These are phyloP conservation scores for Podilymbus podiceps DNA, from an alignment of 2,113 vertebrate species.

Conservation along the genomic window DNA sequence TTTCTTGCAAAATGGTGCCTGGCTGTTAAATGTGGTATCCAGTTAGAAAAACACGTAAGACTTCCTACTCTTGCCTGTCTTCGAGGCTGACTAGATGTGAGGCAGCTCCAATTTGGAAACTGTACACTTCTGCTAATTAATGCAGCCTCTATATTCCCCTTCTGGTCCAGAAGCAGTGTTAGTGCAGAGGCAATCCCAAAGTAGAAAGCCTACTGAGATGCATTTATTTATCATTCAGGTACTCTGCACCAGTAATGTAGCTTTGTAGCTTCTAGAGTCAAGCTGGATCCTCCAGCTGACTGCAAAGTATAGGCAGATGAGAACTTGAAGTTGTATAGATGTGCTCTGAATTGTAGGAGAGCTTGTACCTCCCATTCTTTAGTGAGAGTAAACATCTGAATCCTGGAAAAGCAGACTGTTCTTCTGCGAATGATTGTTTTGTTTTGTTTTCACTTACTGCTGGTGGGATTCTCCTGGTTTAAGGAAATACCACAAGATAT, in stretches of 20 bases:
- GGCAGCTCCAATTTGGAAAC: neutral
- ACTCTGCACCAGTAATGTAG: neutral
- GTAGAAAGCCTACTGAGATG: no score
- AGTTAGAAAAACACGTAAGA: neutral
- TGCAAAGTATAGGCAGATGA: neutral
- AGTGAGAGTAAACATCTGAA: neutral
- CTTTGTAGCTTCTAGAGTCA: neutral
- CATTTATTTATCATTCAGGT: neutral
- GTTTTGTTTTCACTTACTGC: neutral
- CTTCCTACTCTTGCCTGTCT: neutral
- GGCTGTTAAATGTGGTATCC: neutral
- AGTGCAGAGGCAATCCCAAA: neutral
- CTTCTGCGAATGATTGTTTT: neutral
- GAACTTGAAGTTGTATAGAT: neutral
- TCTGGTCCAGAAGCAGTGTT: neutral
- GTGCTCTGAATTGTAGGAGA: neutral
- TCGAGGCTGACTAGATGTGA: neutral
- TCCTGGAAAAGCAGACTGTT: neutral
- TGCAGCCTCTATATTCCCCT: neutral
- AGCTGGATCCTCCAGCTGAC: neutral
- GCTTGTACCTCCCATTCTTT: neutral
- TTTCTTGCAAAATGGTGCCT: neutral
- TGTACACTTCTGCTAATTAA: neutral
- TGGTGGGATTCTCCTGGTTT: neutral
- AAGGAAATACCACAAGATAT: neutral